Conservation (phyloP, 1,140 invertebrate genomes). For the Himalopsyche phryganea region DNA sequence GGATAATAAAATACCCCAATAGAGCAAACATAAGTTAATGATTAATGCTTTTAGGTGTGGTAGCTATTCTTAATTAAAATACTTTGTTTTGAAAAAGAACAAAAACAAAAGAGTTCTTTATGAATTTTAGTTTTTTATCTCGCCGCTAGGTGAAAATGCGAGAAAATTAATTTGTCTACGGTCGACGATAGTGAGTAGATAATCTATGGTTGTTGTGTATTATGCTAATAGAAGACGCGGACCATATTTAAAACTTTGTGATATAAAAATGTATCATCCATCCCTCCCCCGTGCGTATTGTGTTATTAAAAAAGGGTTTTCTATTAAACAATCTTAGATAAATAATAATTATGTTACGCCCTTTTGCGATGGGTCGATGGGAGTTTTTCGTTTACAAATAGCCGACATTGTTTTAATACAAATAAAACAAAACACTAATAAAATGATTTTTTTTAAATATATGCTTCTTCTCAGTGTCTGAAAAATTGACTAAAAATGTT, state of each 20-base stretch:
- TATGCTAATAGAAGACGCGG: background rate
- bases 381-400: no score
- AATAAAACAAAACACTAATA: no score
- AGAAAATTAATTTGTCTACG: background rate
- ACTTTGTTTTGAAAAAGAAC: no score
- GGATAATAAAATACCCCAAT: no score
- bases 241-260: background rate
- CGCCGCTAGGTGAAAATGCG: background rate
- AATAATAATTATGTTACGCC: slow-evolving; percentile 1
- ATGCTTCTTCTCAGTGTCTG: no score
- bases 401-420: no score
- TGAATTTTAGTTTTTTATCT: background rate
- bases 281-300: background rate
- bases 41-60: no score
- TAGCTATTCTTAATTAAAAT: no score
- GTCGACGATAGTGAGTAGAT: background rate
- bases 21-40: no score
- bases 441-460: no score
- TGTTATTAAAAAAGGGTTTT: slow-evolving; percentile 2
- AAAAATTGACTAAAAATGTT: no score
- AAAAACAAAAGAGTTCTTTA: no score
- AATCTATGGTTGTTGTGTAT: background rate
- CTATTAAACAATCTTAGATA: slow-evolving; percentile 1
- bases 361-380: background rate
- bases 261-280: background rate